These are phyloP conservation scores for Neosalanx taihuensis DNA, from an alignment of 2,797 vertebrate genomes.

Conservation along the genomic window DNA sequence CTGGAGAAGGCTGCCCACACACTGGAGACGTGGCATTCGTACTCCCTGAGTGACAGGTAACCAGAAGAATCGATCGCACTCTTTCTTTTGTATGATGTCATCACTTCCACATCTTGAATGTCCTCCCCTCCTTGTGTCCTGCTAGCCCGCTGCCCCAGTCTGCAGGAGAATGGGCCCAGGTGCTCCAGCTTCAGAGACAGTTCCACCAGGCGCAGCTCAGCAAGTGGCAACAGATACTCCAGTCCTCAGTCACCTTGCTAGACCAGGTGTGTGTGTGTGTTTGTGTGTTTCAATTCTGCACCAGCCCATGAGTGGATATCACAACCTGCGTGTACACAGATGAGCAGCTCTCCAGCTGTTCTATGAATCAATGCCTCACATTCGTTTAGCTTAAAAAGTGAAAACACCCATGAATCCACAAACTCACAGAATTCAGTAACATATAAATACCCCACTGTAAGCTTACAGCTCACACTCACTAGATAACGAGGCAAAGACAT, in stretches of 20 bases:
- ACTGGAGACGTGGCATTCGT: conserved; percentile 89
- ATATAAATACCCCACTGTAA: no score
- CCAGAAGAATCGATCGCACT: neutral
- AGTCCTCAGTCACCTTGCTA: conserved; percentile 84
- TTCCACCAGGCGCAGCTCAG: conserved; percentile 85
- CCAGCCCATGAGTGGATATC: no score
- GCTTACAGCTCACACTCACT: no score
- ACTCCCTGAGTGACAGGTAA: conserved; percentile 82
- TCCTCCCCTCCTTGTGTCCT: neutral
- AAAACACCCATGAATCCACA: no score
- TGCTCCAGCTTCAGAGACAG: conserved; percentile 85
- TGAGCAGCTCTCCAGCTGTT: neutral
- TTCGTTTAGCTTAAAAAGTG: no score
- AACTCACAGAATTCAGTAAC: no score
- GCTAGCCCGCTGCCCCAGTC: conserved; percentile 84
- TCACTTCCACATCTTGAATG: neutral
- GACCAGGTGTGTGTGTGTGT: conserved; percentile 80
- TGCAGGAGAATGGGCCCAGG: conserved; percentile 85
- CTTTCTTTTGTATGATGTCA: neutral
- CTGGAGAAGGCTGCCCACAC: conserved; percentile 86
- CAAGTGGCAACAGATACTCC: conserved; percentile 88
- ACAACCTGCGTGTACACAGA: neutral
- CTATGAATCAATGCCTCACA: no score
- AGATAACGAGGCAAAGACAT: no score
- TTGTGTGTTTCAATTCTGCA: neutral